Base-by-base conservation (phyloP, 2,113 vertebrate species). In the Collichthys lucidus region DNA sequence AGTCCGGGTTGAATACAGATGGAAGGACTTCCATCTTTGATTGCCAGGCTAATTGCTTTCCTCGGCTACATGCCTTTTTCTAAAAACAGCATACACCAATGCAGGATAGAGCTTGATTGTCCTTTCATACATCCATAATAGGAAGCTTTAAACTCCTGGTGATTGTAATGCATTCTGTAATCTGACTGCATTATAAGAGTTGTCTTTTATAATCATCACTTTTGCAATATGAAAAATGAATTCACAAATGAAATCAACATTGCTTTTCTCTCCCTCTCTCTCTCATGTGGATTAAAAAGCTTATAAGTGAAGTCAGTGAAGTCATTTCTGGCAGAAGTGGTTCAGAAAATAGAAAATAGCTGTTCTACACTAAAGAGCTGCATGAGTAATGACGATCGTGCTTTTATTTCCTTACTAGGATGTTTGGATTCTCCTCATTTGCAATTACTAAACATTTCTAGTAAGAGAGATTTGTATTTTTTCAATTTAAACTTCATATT, bases 21-120 rank as follows among this genome's bases (percentile, higher is more conserved):
- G 26, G 79, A 79, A 79, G 47, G 62, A 80, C 59, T 59, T 82
- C 31, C 49, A 44, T 52, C 60, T 82, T 75, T 89, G 67, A 74
- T 76, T 60, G 82, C 50, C 40, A 73, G 60, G 20, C 22, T 86
- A 84, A 90, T 85, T 87, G 71, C 75, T 86, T 83, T 80, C 44
- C 57, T 46, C 46, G 46, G 56, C 67, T 72, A 52, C 24, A 22
- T 65, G 44, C 65, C 76, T 26, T 49, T 66, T 69, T 40, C 31
- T 69, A 73, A 80, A 44, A 49, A 22, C 55, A 52, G 26, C 56
- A 24, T 2, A 22, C 17, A 74, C 31, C 47, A 74, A 55, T 24
- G 66, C 20, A 67, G 20, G 29, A 49, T 2, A 42, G 15, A 15
- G 29, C 31, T 50, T 14, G 40, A 75, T 52, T 81, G 1, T 46